Conservation (phyloP, 2,113 vertebrate species). For the Echinops telfairi region DNA sequence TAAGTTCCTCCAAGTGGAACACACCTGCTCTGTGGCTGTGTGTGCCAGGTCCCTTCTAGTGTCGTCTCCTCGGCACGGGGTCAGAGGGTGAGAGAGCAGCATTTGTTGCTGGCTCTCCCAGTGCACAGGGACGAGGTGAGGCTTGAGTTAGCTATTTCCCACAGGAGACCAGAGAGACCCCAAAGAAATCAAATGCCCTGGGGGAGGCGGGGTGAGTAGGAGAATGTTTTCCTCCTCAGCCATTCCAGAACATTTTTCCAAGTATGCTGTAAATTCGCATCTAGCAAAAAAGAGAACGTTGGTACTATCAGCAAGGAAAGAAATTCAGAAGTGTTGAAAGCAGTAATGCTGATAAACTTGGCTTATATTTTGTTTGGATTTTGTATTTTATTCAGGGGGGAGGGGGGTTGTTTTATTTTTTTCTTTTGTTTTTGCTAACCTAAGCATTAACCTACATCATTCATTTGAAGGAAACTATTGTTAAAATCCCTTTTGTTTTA, state of each 20-base stretch:
- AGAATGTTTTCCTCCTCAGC: neutral
- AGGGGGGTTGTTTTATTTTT: too few species aligned
- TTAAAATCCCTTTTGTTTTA: neutral
- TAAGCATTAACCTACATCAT: too few species aligned
- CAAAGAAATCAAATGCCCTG: neutral
- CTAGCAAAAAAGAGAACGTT: neutral
- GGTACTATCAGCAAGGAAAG: neutral
- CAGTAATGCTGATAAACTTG: neutral
- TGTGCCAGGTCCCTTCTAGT: conserved; percentile 61
- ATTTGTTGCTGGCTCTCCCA: neutral
- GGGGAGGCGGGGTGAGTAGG: neutral
- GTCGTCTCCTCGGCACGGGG: neutral
- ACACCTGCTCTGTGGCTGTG: conserved; percentile 65
- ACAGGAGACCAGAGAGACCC: neutral
- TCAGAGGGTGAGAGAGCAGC: neutral
- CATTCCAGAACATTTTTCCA: neutral
- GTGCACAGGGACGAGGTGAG: neutral
- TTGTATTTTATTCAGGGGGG: neutral
- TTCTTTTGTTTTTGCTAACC: neutral
- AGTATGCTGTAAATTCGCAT: neutral
- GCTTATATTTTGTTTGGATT: neutral
- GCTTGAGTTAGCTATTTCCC: neutral
- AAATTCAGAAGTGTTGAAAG: neutral
- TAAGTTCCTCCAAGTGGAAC: conserved; percentile 63
- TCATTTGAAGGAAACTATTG: too few species aligned